Evolutionary conservation across 2,113 vertebrate species (phyloP).

Genomic region (Pogona vitticeps): DNA sequence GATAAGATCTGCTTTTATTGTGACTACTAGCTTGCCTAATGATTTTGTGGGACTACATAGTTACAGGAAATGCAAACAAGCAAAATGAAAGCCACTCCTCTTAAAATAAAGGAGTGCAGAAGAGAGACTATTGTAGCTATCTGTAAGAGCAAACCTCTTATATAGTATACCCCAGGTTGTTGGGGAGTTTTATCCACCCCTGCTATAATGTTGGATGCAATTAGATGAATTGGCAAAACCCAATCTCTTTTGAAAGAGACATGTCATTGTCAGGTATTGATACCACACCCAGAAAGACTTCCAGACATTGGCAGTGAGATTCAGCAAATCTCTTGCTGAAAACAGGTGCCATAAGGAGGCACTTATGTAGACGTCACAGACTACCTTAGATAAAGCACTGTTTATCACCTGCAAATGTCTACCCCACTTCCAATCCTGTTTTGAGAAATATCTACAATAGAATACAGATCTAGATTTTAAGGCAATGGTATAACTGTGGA

Average conservation of each 20-base stretch:
- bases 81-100: background rate
- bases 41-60: background rate
- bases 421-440: background rate
- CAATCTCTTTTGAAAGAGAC: background rate
- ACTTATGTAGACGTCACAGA: background rate
- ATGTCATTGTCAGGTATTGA: background rate
- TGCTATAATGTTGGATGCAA: background rate
- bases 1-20: background rate
- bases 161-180: too few relatives aligned
- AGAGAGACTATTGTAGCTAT: background rate
- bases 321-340: background rate
- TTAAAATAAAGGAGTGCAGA: background rate
- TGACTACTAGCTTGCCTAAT: background rate
- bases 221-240: background rate
- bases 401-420: background rate
- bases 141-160: background rate
- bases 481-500: background rate
- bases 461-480: background rate
- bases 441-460: background rate
- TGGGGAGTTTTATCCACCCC: too few relatives aligned
- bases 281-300: background rate
- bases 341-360: background rate
- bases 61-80: background rate
- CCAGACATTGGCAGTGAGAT: background rate
- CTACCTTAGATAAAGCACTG: background rate